Evolutionary conservation across 2,113 vertebrate genomes (phyloP), one percentile per base, ranked within the genome.

Genomic region (Galbula dea): DNA sequence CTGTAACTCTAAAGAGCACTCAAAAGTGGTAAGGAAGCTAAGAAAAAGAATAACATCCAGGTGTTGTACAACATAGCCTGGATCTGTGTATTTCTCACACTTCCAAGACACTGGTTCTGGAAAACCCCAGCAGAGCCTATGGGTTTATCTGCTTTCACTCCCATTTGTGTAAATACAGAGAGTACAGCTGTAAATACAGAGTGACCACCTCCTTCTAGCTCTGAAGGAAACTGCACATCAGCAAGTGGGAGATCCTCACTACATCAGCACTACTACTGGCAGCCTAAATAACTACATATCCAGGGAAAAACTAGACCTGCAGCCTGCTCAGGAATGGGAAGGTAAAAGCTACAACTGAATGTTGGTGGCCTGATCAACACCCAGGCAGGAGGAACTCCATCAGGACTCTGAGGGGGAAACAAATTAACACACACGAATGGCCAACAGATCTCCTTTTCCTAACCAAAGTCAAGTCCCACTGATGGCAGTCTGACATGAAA

Each of bases 351-450:
- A 24, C 14, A 41, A 1, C 19, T 9, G 17, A 41, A 51, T 13
- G 12, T 76, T 22, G 41, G 57, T n/a, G 61, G 29, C 45, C 34
- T 59, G 39, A 39, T 51, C 55, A 54, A 24, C 32, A 49, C 13
- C 24, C 30, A 69, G 54, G 34, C 49, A 78, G 49, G 29, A 82
- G 16, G 22, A 74, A 45, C 23, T 45, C 26, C 46, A 55, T 34
- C 23, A 30, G n/a, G 48, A 55, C n/a, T 75, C 27, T 21, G 26
- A 71, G 32, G 5, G 21, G 55, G 41, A 75, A 83, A 57, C 30
- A 49, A n/a, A 19, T 14, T 5, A 10, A 15, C 71, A 34, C 39
- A 63, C 12, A 11, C 18, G 10, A 67, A 34, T 41, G 0, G 0
- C 73, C 58, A 83, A 17, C 11, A 36, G 19, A 34, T 69, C 51